These are phyloP conservation scores for Drosophila seclusa DNA, from an alignment of 2,888 invertebrate species.

Conservation along the genomic window DNA sequence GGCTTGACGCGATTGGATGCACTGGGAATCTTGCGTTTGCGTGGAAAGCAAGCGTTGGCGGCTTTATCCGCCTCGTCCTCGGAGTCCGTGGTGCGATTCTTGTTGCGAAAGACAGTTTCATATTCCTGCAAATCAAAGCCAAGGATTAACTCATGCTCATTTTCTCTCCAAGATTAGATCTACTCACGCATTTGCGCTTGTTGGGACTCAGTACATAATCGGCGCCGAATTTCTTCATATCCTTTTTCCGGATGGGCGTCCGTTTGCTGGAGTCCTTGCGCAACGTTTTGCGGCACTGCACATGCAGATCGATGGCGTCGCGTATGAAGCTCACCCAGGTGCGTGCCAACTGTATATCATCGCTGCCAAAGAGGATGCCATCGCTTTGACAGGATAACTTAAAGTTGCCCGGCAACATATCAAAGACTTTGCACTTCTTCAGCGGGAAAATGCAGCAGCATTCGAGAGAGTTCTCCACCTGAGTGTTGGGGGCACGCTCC, in stretches of 20 bases:
- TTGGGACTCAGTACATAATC: constrained; percentile 86
- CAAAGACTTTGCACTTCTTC: constrained; percentile 88
- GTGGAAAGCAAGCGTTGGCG: constrained; percentile 68
- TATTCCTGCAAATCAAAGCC: constrained; percentile 76
- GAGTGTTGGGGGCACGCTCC: constrained; percentile 85
- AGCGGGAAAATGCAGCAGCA: constrained; percentile 89
- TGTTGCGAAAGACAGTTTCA: constrained; percentile 83
- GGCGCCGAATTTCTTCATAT: constrained; percentile 86
- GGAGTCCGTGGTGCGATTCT: constrained; percentile 79
- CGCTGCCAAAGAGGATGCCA: constrained; percentile 87
- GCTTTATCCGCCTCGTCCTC: constrained; percentile 76
- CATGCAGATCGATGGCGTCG: constrained; percentile 86
- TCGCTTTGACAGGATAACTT: constrained; percentile 87
- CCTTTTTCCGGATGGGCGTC: constrained; percentile 87
- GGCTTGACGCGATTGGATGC: constrained; percentile 21
- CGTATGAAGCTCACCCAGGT: constrained; percentile 87
- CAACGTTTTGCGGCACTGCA: constrained; percentile 87
- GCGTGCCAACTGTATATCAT: constrained; percentile 86
- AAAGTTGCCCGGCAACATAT: constrained; percentile 87
- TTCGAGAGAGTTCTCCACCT: constrained; percentile 87
- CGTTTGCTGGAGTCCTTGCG: constrained; percentile 88
- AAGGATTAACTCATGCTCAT: not conserved
- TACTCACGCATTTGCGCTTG: constrained; percentile 85
- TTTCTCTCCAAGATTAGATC: constrained; percentile 30
- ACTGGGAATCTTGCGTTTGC: constrained; percentile 62